Evolutionary conservation across 2,797 vertebrate genomes (phyloP).

Genomic region (Pantherophis alleghaniensis): DNA sequence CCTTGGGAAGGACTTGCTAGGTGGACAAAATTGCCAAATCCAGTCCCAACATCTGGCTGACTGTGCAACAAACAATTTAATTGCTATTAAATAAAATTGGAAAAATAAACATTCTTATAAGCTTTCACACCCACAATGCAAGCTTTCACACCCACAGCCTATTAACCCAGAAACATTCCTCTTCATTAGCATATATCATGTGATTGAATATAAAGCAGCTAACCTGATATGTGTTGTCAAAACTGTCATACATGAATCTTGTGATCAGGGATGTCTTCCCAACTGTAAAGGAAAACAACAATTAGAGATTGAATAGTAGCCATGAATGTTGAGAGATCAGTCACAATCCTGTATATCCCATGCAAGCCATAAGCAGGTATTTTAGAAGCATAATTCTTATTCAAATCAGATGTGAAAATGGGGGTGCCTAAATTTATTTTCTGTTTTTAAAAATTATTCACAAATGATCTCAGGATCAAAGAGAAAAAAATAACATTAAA

Average conservation of each 20-base stretch:
- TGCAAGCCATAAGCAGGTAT: background rate
- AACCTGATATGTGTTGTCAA: constrained; percentile 96
- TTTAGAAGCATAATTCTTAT: background rate
- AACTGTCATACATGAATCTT: constrained; percentile 96
- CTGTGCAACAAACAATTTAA: background rate
- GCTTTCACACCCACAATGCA: background rate
- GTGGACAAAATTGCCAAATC: background rate
- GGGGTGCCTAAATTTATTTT: too few species aligned
- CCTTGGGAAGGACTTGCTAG: background rate
- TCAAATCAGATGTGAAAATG: background rate
- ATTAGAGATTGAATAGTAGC: constrained; percentile 3
- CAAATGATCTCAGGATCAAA: background rate
- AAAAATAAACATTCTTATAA: background rate
- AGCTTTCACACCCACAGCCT: background rate
- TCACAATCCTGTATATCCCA: background rate
- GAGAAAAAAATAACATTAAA: background rate
- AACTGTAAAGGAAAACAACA: constrained; percentile 73
- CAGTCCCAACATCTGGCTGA: background rate
- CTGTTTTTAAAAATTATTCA: background rate
- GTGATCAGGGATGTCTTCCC: constrained; percentile 95
- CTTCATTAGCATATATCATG: background rate
- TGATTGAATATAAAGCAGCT: constrained; percentile 21
- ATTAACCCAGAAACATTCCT: background rate
- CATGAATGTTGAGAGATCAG: background rate
- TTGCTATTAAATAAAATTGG: background rate